Percentiles rank a stretch among this genome's conserved stretches.
Conservation (phyloP, 1,140 invertebrate genomes). For the Gonioctena quinquepunctata region DNA sequence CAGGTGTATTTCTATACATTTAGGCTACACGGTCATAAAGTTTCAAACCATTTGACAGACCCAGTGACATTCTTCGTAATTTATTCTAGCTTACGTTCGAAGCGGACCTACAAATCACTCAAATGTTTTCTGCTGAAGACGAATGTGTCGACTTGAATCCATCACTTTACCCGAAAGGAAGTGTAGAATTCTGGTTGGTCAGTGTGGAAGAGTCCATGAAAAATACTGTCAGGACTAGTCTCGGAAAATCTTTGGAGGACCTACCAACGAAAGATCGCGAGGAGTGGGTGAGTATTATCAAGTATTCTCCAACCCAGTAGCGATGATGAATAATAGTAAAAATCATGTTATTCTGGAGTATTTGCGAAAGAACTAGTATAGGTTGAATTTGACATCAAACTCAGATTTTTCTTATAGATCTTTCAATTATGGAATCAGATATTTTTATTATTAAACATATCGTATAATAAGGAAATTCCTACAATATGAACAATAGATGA, state of each 20-base stretch:
- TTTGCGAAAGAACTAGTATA: neutral
- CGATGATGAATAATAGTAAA: too few species aligned
- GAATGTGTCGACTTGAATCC: constrained; percentile 69
- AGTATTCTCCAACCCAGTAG: too few species aligned
- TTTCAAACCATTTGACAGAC: too few species aligned
- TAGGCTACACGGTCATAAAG: too few species aligned
- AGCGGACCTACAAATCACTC: constrained; percentile 68
- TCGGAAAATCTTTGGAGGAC: constrained; percentile 60
- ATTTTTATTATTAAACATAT: too few species aligned
- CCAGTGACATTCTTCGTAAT: too few species aligned
- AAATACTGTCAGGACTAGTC: constrained; percentile 55
- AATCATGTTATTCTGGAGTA: neutral
- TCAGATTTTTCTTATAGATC: too few species aligned
- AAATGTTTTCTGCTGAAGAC: constrained; percentile 78
- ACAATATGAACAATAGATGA: too few species aligned
- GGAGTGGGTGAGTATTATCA: constrained; percentile 14
- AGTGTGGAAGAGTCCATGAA: constrained; percentile 72
- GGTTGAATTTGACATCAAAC: neutral
- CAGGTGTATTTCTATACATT: too few species aligned
- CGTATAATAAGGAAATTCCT: too few species aligned
- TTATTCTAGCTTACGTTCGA: constrained; percentile 67
- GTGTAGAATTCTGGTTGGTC: constrained; percentile 80
- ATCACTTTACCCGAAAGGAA: constrained; percentile 69
- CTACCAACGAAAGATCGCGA: constrained; percentile 59
- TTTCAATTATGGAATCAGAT: too few species aligned